Conservation (phyloP, 2,113 vertebrate genomes). For the Todiramphus saurophagus region DNA sequence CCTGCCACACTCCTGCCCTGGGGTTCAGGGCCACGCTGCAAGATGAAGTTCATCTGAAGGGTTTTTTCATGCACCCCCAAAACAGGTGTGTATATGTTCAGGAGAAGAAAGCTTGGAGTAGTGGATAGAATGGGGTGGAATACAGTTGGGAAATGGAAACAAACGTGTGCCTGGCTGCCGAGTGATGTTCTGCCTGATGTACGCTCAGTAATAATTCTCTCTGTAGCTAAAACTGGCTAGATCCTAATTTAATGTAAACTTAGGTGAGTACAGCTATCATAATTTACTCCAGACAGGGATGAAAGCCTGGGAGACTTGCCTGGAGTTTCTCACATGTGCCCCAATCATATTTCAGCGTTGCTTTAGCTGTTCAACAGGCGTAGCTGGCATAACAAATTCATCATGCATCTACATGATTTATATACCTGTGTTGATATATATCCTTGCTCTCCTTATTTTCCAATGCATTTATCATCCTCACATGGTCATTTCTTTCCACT, state of each 20-base stretch:
- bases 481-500: conserved; percentile 20
- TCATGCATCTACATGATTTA: conserved; percentile 24
- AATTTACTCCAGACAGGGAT: background rate
- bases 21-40: background rate
- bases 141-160: background rate
- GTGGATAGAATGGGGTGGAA: background rate
- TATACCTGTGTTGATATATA: background rate
- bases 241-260: conserved; percentile 6
- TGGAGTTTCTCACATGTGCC: background rate
- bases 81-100: background rate
- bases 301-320: background rate
- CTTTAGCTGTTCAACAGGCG: conserved; percentile 15
- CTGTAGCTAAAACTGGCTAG: background rate
- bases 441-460: background rate
- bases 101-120: background rate
- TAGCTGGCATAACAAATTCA: conserved; percentile 33
- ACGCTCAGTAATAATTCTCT: background rate
- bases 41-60: background rate
- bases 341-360: conserved; percentile 15
- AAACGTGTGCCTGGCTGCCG: background rate
- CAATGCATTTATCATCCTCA: conserved; percentile 10
- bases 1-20: background rate
- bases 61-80: background rate
- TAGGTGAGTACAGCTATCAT: background rate
- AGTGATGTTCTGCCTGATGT: background rate